Conservation (phyloP, 2,797 vertebrate genomes). For the Sebastes miniatus region DNA sequence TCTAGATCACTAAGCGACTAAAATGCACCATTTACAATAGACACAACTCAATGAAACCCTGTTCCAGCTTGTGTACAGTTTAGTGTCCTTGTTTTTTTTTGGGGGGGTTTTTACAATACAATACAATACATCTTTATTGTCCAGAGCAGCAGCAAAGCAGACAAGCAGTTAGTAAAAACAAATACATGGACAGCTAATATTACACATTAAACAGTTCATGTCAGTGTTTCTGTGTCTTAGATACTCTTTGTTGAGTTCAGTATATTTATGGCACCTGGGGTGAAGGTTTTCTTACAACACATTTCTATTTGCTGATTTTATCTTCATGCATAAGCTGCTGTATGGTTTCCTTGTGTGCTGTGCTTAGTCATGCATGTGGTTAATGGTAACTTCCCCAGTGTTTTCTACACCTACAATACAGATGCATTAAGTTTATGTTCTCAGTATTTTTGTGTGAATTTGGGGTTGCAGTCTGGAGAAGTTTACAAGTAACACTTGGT, state of each 20-base stretch:
- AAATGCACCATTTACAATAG: background rate
- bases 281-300: no score
- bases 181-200: no score
- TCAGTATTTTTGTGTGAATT: background rate
- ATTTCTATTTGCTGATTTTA: background rate
- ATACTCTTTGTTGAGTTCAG: no score
- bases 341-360: background rate
- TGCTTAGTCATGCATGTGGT: background rate
- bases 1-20: background rate
- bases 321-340: no score
- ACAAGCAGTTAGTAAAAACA: no score
- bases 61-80: background rate
- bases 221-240: no score
- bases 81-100: background rate
- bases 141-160: no score
- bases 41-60: no score
- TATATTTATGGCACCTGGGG: rapidly evolving
- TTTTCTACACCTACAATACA: background rate
- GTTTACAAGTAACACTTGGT: background rate
- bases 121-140: no score
- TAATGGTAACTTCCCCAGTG: background rate
- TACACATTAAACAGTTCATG: no score
- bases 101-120: background rate
- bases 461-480: background rate
- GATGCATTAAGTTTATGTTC: background rate